phyloP scores from a whole-genome alignment of 2,888 invertebrate species.

The Helleia helle region DNA sequence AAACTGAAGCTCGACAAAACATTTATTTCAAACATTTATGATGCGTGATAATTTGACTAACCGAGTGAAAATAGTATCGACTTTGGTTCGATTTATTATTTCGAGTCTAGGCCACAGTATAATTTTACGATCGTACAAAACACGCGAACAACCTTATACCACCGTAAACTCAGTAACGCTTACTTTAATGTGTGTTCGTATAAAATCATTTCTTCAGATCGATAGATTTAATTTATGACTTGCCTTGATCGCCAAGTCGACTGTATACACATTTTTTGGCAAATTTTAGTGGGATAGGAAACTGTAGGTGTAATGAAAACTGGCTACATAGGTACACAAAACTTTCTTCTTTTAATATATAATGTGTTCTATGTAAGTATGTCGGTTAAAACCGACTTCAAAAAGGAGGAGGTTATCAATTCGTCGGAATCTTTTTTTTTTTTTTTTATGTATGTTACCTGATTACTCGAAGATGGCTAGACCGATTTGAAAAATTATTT shows the following conservation, averaged over 20 bases:
- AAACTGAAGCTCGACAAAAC: no score
- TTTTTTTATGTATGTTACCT: no score
- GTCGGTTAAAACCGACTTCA: no score
- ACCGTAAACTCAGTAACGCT: constrained; percentile 18
- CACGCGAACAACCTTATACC: constrained; percentile 24
- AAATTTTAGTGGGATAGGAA: neutral
- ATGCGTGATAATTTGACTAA: neutral
- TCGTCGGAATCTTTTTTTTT: no score
- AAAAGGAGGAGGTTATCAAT: no score
- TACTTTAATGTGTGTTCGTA: constrained; percentile 19
- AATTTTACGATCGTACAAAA: constrained; percentile 22
- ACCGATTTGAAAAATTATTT: no score
- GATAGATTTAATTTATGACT: constrained; percentile 11
- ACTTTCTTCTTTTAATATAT: no score
- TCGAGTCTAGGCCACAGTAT: constrained; percentile 17
- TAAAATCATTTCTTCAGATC: constrained; percentile 21
- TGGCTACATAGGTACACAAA: no score
- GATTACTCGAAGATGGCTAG: no score
- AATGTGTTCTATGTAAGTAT: no score
- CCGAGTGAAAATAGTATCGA: constrained; percentile 4
- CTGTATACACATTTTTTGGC: neutral
- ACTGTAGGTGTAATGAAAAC: no score
- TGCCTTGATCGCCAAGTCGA: neutral
- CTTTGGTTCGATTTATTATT: constrained; percentile 16
- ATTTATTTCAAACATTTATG: no score